These are phyloP conservation scores for Sycophaga agraensis DNA, from an alignment of 1,140 invertebrate species.

Conservation along the genomic window DNA sequence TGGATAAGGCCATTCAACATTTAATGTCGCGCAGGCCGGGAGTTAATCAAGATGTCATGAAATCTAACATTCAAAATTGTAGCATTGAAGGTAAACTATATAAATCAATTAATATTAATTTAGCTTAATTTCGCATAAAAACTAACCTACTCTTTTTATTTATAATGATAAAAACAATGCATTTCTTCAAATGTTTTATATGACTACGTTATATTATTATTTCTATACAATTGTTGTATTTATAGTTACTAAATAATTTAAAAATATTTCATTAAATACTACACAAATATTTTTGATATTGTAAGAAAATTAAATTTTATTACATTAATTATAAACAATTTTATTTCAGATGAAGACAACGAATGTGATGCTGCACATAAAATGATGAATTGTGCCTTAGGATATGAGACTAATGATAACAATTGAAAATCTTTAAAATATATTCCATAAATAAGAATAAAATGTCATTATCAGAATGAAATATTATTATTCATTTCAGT, in stretches of 20 bases:
- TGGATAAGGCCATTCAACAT: constrained; percentile 9
- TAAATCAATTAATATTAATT: no score
- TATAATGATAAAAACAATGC: neutral
- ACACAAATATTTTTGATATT: neutral
- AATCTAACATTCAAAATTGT: constrained; percentile 1
- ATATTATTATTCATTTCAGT: no score
- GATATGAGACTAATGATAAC: no score
- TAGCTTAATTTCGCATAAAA: no score
- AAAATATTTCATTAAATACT: neutral
- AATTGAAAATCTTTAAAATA: no score
- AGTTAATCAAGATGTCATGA: neutral
- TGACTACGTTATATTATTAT: neutral
- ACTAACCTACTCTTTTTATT: no score
- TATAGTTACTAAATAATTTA: neutral
- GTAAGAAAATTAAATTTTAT: neutral
- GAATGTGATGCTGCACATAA: constrained; percentile 9
- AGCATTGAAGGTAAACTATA: neutral
- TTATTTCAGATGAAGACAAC: constrained; percentile 4
- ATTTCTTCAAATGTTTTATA: no score
- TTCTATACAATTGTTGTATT: neutral
- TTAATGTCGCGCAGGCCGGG: neutral
- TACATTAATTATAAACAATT: neutral
- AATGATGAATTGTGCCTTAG: constrained; percentile 3
- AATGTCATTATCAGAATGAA: no score
- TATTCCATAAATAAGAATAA: no score